Conservation (phyloP, 1,140 invertebrate genomes). For the Nilaparvata lugens region DNA sequence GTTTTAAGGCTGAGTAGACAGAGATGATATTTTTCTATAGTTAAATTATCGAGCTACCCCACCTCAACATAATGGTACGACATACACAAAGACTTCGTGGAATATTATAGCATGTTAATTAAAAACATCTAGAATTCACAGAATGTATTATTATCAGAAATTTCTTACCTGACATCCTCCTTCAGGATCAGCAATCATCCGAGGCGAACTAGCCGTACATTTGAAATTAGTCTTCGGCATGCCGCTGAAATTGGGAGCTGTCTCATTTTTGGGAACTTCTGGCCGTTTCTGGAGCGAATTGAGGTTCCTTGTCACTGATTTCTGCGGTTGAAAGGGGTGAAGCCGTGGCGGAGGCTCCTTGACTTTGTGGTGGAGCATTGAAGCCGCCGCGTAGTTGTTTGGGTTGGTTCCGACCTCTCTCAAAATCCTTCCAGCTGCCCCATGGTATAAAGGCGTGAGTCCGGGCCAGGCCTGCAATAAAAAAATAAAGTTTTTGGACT, state of each 20-base stretch:
- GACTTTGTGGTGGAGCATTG: no score
- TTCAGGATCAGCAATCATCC: not conserved
- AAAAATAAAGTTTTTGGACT: no score
- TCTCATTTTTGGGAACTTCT: not conserved
- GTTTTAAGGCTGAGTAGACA: no score
- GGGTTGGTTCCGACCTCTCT: constrained; percentile 7
- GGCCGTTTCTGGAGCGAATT: not conserved
- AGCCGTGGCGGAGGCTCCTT: no score
- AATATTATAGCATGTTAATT: no score
- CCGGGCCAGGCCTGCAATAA: constrained; percentile 21
- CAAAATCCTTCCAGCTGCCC: constrained; percentile 15
- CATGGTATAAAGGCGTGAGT: constrained; percentile 16
- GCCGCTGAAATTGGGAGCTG: not conserved
- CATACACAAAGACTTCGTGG: no score
- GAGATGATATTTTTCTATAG: no score
- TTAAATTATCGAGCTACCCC: no score
- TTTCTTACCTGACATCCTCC: not conserved
- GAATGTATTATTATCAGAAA: not conserved
- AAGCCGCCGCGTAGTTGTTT: not conserved
- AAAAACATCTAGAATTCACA: no score
- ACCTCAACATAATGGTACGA: no score
- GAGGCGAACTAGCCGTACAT: not conserved
- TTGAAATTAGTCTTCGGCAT: not conserved
- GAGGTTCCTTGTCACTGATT: not conserved
- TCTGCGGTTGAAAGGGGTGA: no score